These are phyloP conservation scores for Epizoanthus illoricatus DNA, from an alignment of 92 coral and sea anemone genomes.

Conservation along the genomic window DNA sequence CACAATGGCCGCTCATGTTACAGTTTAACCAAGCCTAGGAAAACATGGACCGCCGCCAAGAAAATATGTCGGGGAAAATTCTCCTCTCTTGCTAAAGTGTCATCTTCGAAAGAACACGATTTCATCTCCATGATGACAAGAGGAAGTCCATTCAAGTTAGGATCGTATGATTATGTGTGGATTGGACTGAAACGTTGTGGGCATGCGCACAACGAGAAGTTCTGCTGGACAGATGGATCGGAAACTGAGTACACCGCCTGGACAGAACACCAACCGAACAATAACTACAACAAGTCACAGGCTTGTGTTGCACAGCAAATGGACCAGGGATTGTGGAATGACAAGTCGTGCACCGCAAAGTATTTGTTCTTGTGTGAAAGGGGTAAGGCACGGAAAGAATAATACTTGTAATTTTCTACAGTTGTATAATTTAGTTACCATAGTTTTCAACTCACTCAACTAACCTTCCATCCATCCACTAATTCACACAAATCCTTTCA, in stretches of 20 bases:
- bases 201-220: neutral
- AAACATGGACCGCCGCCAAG: neutral
- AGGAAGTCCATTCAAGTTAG: slow-evolving; percentile 9
- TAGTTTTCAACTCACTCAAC: no score
- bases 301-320: slow-evolving; percentile 31
- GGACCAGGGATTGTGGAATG: slow-evolving; percentile 19
- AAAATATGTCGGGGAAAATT: neutral
- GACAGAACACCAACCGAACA: neutral
- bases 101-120: neutral
- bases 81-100: slow-evolving; percentile 16
- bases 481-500: no score
- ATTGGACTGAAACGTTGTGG: slow-evolving; percentile 26
- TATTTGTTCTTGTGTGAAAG: slow-evolving; percentile 29
- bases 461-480: no score
- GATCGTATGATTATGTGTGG: slow-evolving; percentile 6
- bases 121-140: slow-evolving; percentile 10
- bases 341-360: neutral
- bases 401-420: neutral
- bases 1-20: slow-evolving; percentile 3
- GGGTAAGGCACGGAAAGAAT: neutral
- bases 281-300: neutral
- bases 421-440: no score
- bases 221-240: slow-evolving; percentile 39
- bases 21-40: neutral
- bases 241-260: neutral